A percentile compares a stretch with the other conserved stretches of the same genome.
phyloP scores from a whole-genome alignment of 2,888 invertebrate genomes.

The Pyrgus malvae region DNA sequence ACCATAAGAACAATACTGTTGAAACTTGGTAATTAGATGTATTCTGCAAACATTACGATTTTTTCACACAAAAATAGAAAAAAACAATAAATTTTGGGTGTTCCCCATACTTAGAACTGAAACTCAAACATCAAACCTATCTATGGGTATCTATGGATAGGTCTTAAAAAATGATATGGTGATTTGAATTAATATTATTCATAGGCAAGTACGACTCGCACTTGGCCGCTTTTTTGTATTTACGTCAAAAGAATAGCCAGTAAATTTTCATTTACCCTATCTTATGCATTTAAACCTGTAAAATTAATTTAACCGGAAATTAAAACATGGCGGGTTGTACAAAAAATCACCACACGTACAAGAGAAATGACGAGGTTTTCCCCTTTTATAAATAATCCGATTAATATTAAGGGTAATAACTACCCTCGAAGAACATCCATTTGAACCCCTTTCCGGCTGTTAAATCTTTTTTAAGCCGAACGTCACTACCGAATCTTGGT shows the following conservation, averaged over 20 bases:
- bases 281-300: neutral
- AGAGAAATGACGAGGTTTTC: slow-evolving; percentile 25
- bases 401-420: slow-evolving; percentile 65
- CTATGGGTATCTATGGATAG: too few relatives aligned
- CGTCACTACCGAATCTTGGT: slow-evolving; percentile 64
- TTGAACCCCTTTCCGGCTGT: slow-evolving; percentile 51
- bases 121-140: too few relatives aligned
- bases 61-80: too few relatives aligned
- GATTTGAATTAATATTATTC: too few relatives aligned
- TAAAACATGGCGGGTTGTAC: slow-evolving; percentile 12
- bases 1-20: too few relatives aligned
- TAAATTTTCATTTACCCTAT: neutral
- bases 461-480: slow-evolving; percentile 55
- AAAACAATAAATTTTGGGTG: too few relatives aligned
- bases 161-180: too few relatives aligned
- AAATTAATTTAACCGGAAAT: slow-evolving; percentile 23
- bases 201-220: too few relatives aligned
- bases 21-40: too few relatives aligned
- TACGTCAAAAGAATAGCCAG: neutral
- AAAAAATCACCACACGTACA: slow-evolving; percentile 22
- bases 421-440: slow-evolving; percentile 54
- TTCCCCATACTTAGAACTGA: too few relatives aligned
- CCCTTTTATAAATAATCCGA: slow-evolving; percentile 52
- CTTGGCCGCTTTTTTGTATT: too few relatives aligned
- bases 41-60: too few relatives aligned